Evolutionary conservation across 2,113 vertebrate species (phyloP).

Genomic region (Sceloporus undulatus): DNA sequence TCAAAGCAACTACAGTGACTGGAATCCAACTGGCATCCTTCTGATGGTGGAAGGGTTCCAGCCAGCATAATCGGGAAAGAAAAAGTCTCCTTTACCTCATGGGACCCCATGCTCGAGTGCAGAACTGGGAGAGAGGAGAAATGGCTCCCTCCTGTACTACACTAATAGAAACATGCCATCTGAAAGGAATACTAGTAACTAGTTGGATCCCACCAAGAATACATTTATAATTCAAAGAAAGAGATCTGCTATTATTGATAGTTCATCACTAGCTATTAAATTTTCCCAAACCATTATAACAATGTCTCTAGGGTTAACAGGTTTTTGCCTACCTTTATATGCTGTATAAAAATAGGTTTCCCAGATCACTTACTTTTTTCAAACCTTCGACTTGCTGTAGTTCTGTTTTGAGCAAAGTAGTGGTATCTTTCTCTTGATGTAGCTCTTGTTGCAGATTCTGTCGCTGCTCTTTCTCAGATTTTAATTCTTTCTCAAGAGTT

Average conservation of each 20-base stretch:
- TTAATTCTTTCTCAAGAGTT: slow-evolving; percentile 89
- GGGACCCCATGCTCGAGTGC: too few relatives aligned
- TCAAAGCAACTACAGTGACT: too few relatives aligned
- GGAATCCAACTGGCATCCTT: too few relatives aligned
- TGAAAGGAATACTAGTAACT: too few relatives aligned
- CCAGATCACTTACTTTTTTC: slow-evolving; percentile 75
- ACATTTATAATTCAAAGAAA: too few relatives aligned
- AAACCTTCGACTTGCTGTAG: slow-evolving; percentile 93
- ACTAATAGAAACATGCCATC: too few relatives aligned
- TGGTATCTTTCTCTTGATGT: slow-evolving; percentile 89
- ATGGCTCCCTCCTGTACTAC: too few relatives aligned
- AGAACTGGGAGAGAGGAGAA: too few relatives aligned
- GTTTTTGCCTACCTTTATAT: background rate
- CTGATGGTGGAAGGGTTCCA: too few relatives aligned
- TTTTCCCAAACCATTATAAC: background rate
- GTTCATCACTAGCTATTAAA: background rate
- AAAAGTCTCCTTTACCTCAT: too few relatives aligned
- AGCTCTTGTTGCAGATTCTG: slow-evolving; percentile 89
- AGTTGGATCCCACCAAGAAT: too few relatives aligned
- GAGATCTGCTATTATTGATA: background rate
- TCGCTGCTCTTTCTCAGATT: slow-evolving; percentile 91
- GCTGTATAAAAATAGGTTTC: fast-evolving
- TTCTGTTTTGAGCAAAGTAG: slow-evolving; percentile 88
- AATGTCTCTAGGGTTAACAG: background rate
- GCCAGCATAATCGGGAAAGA: too few relatives aligned